phyloP scores from a whole-genome alignment of 1,140 invertebrate genomes.

The Drosophila repletoides region DNA sequence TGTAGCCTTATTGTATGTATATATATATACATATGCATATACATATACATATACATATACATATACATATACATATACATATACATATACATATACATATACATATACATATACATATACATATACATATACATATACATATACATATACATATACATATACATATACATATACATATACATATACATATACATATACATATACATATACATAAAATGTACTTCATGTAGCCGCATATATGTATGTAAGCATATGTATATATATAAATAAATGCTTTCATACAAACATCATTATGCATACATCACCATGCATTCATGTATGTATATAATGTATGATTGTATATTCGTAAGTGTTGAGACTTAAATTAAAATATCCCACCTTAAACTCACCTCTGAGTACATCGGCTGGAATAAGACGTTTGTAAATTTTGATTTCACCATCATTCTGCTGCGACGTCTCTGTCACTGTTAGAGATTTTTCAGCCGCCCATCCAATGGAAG shows the following conservation, averaged over 20 bases:
- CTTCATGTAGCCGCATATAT: not conserved
- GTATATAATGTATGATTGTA: no score
- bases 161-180: no score
- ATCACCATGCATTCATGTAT: no score
- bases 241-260: not conserved
- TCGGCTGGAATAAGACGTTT: conserved; percentile 92
- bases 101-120: no score
- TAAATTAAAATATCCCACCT: not conserved
- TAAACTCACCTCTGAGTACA: conserved; percentile 89
- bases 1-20: not conserved
- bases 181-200: not conserved
- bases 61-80: no score
- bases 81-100: no score
- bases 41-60: not conserved
- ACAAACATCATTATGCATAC: no score
- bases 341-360: no score
- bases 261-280: no score
- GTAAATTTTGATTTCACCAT: conserved; percentile 86
- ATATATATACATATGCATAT: conserved; percentile 1
- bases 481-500: conserved; percentile 12
- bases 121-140: not conserved
- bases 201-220: no score
- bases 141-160: conserved; percentile 1
- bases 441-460: conserved; percentile 40
- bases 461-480: conserved; percentile 7